Conservation (phyloP, 2,888 invertebrate genomes). For the Drosophila tanythrix region DNA sequence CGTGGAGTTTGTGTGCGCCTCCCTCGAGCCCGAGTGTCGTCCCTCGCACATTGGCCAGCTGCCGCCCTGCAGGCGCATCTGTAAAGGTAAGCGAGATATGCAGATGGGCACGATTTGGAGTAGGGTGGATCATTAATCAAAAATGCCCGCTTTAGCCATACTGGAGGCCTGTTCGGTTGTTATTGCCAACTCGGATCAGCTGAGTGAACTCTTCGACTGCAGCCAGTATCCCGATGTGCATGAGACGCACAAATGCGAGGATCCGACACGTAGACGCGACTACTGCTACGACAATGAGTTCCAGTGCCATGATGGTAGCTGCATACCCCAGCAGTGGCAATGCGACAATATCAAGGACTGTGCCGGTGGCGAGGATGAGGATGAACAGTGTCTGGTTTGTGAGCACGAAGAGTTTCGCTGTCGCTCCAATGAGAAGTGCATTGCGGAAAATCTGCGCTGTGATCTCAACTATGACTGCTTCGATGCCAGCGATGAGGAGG, state of each 20-base stretch:
- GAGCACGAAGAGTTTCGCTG: slow-evolving; percentile 85
- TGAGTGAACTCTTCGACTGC: slow-evolving; percentile 87
- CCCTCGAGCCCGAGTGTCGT: slow-evolving; percentile 89
- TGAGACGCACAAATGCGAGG: slow-evolving; percentile 86
- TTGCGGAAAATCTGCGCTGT: slow-evolving; percentile 87
- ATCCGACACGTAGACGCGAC: slow-evolving; percentile 85
- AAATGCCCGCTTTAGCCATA: slow-evolving; percentile 85
- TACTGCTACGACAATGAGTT: slow-evolving; percentile 87
- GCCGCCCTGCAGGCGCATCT: slow-evolving; percentile 88
- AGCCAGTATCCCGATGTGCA: slow-evolving; percentile 86
- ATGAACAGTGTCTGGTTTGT: slow-evolving; percentile 84
- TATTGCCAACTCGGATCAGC: slow-evolving; percentile 86
- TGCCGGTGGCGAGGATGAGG: slow-evolving; percentile 85
- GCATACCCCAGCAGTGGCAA: slow-evolving; percentile 87
- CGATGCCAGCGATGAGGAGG: slow-evolving; percentile 87
- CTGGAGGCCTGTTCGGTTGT: slow-evolving; percentile 87
- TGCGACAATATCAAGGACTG: slow-evolving; percentile 86
- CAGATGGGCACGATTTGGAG: background rate
- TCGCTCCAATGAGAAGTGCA: slow-evolving; percentile 85
- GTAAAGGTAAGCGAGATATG: slow-evolving; percentile 86
- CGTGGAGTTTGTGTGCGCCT: slow-evolving; percentile 87
- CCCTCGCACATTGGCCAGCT: slow-evolving; percentile 87
- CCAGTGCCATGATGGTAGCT: slow-evolving; percentile 87
- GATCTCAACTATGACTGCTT: slow-evolving; percentile 88
- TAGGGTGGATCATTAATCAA: slow-evolving; percentile 16